Conservation (phyloP, 2,113 vertebrate species). For the Sardina pilchardus region DNA sequence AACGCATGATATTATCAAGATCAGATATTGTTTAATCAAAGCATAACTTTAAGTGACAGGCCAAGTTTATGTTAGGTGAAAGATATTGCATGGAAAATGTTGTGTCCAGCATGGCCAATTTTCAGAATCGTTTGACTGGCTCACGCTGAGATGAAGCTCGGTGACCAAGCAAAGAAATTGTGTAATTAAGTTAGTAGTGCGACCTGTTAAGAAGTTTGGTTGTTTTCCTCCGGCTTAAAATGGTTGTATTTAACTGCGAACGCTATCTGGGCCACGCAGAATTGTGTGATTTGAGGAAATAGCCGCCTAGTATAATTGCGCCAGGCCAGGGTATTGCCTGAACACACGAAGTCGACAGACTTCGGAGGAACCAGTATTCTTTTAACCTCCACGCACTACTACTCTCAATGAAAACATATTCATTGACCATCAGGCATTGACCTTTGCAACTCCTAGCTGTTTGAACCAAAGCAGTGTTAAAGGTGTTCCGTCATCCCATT, state of each 20-base stretch:
- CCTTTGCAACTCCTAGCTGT: slow-evolving; percentile 1
- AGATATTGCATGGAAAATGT: no score
- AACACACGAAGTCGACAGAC: not conserved
- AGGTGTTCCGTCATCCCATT: not conserved
- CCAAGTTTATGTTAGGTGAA: no score
- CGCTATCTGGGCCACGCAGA: not conserved
- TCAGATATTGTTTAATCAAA: not conserved
- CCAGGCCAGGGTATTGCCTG: not conserved
- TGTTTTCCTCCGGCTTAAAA: not conserved
- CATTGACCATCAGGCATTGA: not conserved
- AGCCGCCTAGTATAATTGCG: not conserved
- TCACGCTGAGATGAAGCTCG: not conserved
- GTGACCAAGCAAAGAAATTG: not conserved
- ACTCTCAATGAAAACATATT: not conserved
- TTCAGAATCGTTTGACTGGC: not conserved
- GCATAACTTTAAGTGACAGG: no score
- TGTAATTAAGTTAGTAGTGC: not conserved
- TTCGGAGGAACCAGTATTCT: not conserved
- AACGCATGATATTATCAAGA: not conserved
- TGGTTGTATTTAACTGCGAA: not conserved
- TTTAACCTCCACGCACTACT: not conserved
- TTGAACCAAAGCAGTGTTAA: not conserved
- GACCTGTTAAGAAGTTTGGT: not conserved
- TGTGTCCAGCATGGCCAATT: not conserved
- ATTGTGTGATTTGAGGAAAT: not conserved